Evolutionary conservation across 2,888 invertebrate genomes (phyloP).

Genomic region (Sinelater perroti): DNA sequence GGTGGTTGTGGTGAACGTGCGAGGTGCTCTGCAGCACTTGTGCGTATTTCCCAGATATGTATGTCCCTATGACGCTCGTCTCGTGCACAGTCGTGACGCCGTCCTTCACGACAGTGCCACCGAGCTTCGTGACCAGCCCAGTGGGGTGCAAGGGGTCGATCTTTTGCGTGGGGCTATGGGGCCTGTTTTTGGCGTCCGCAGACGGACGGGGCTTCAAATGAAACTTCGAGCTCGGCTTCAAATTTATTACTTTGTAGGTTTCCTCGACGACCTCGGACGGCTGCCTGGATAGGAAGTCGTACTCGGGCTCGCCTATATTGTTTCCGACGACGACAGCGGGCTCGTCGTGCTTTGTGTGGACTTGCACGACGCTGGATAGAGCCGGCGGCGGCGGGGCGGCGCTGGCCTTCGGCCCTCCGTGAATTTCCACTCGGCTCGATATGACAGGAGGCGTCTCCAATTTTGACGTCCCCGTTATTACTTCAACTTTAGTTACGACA

Average conservation of each 20-base stretch:
- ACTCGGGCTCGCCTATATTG: constrained; percentile 82
- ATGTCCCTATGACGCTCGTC: constrained; percentile 89
- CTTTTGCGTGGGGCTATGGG: constrained; percentile 61
- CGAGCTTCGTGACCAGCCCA: constrained; percentile 83
- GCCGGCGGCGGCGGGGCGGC: constrained; percentile 52
- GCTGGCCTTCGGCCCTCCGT: constrained; percentile 48
- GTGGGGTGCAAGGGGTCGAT: constrained; percentile 76
- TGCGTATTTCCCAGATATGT: constrained; percentile 87
- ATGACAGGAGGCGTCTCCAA: constrained; percentile 44
- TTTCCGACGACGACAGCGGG: constrained; percentile 71
- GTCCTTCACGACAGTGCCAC: constrained; percentile 83
- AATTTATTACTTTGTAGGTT: constrained; percentile 83
- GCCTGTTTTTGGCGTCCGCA: constrained; percentile 52
- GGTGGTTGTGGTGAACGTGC: constrained; percentile 65
- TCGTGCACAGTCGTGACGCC: constrained; percentile 86
- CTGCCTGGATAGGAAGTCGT: constrained; percentile 84
- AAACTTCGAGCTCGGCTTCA: constrained; percentile 73
- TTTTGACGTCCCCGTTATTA: constrained; percentile 46
- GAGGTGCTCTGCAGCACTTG: constrained; percentile 87
- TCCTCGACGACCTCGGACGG: constrained; percentile 87
- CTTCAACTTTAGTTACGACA: constrained; percentile 58
- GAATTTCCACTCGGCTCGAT: constrained; percentile 53
- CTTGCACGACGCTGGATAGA: constrained; percentile 67
- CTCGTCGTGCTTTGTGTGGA: constrained; percentile 64
- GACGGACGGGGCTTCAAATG: constrained; percentile 63